Conservation (phyloP, 2,888 invertebrate genomes). For the Eilema sororculum region DNA sequence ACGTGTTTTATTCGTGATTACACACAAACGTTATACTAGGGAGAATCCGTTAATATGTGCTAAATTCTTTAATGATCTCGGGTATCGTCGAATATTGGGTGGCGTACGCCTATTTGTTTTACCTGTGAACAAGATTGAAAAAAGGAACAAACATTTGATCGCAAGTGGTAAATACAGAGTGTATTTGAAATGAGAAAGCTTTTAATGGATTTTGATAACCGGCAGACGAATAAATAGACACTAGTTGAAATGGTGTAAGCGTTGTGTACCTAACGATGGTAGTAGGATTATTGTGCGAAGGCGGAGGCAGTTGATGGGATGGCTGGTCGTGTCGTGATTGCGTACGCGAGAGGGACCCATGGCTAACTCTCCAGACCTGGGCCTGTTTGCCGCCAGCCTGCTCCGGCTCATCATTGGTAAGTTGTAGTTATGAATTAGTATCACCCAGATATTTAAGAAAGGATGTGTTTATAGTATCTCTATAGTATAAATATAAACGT, state of each 20-base stretch:
- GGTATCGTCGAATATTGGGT: background rate
- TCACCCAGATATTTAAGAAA: background rate
- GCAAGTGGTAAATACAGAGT: background rate
- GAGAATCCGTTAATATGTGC: background rate
- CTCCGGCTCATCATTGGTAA: constrained; percentile 89
- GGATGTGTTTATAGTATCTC: too few species aligned
- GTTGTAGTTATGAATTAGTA: constrained; percentile 54
- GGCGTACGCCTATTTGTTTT: background rate
- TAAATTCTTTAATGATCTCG: background rate
- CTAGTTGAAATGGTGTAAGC: constrained; percentile 17
- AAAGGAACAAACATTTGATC: background rate
- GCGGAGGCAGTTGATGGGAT: constrained; percentile 68
- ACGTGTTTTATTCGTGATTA: constrained; percentile 8
- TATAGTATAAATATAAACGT: too few species aligned
- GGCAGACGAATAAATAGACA: constrained; percentile 18
- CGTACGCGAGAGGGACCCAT: constrained; percentile 79
- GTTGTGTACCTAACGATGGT: constrained; percentile 22
- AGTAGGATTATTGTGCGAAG: constrained; percentile 44
- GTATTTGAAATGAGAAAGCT: constrained; percentile 10
- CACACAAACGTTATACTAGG: background rate
- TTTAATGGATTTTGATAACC: background rate
- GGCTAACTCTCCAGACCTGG: constrained; percentile 88
- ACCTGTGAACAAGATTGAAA: background rate
- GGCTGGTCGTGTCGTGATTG: constrained; percentile 71
- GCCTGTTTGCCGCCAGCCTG: constrained; percentile 87